Evolutionary conservation across 2,113 vertebrate species (phyloP), one percentile per base, ranked within the genome.

Genomic region (Boulengeromyrus knoepffleri): DNA sequence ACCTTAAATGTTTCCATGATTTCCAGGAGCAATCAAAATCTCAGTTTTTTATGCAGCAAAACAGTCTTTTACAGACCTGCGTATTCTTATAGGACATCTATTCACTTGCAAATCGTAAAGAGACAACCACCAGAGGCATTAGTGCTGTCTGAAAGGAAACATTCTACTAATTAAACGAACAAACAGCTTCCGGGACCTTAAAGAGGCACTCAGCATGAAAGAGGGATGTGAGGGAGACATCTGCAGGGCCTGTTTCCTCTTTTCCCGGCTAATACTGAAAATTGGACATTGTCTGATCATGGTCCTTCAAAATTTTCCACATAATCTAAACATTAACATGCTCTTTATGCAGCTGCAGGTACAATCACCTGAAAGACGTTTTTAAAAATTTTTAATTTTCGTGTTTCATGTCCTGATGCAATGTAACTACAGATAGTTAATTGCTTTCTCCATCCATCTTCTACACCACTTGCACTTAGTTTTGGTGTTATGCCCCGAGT

Each of bases 161-260:
- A 27, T 85, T n/a, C 24, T 89, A 49, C n/a, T 89, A 42, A 89
- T 70, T 62, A 89, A 42, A 42, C 3, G 74, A 80, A 70, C 58
- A 89, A 89, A 89, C 88, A 49, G 62, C 45, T 89, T 89, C 45
- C 36, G n/a, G 46, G 15, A 27, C 42, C 39, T 45, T 89, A 89
- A 49, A 77, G 46, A 77, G 24, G 5, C 24, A 36, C 87, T 45
- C 15, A 70, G 27, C 17, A 62, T n/a, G 45, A 47, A 3, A 47
- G 21, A 86, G 84, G 45, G 83, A 85, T 85, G 83, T 10, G 46
- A 86, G 45, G 39, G 74, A 49, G 7, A 50, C 46, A 27, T 27
- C 24, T n/a, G 56, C 42, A 21, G 5, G 15, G 19, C 13, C 17
- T 13, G 3, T 45, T 6, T 5, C 12, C 7, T 24, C 77, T 83